Percentiles rank a stretch among this genome's conserved stretches.
Conservation (phyloP, 2,113 vertebrate genomes). For the Shinisaurus crocodilurus region DNA sequence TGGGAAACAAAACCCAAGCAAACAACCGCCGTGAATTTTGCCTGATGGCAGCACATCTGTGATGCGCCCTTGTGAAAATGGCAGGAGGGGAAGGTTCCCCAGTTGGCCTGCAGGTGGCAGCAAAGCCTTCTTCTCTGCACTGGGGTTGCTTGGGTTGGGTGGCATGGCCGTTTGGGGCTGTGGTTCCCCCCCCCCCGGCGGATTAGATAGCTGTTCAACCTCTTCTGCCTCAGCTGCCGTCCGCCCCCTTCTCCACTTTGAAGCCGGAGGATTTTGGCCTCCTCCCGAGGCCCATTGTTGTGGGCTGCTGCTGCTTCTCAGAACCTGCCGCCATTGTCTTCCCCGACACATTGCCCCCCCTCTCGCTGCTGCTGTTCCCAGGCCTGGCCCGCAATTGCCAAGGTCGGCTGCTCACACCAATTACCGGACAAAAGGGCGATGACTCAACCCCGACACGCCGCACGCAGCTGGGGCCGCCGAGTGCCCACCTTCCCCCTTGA, state of each 20-base stretch:
- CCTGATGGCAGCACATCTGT: background rate
- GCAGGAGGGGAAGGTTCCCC: background rate
- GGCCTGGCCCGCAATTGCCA: background rate
- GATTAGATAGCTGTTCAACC: background rate
- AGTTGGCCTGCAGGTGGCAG: background rate
- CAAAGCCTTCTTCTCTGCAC: background rate
- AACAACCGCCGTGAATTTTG: background rate
- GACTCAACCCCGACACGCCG: background rate
- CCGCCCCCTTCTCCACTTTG: background rate
- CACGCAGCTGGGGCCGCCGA: background rate
- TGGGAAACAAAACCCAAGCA: no score
- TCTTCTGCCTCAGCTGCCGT: background rate
- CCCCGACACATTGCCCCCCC: background rate
- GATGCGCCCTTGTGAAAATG: background rate
- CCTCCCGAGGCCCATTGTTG: slow-evolving; percentile 7
- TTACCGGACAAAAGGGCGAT: slow-evolving; percentile 3
- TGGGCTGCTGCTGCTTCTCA: background rate
- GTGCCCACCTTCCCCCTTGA: slow-evolving; percentile 11
- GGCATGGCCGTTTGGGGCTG: background rate
- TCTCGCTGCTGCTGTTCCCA: background rate
- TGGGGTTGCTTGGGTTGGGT: no score
- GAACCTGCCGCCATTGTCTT: slow-evolving; percentile 19
- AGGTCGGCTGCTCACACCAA: slow-evolving; percentile 9
- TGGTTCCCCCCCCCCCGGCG: background rate
- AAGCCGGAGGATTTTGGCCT: background rate